Evolutionary conservation across 2,888 invertebrate genomes (phyloP).

Genomic region (Cosmia pyralina): DNA sequence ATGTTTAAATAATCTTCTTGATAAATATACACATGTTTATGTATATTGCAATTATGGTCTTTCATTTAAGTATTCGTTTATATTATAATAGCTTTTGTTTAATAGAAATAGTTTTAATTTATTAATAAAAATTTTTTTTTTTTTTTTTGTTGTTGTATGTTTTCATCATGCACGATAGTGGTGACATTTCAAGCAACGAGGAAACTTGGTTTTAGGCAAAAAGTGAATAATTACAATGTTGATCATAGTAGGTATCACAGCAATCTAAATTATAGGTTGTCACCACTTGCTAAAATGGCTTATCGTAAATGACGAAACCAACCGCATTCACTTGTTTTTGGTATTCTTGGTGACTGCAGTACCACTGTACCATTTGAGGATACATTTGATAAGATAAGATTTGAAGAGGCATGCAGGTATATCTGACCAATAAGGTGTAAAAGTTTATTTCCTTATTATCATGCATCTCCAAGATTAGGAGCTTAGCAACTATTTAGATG

Average conservation of each 20-base stretch:
- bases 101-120: no score
- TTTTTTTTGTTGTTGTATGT: no score
- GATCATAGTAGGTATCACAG: background rate
- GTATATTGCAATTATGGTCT: no score
- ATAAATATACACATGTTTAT: no score
- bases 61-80: no score
- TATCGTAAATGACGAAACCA: background rate
- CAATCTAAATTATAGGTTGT: background rate
- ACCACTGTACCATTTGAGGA: slow-evolving; percentile 2
- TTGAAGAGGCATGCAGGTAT: background rate
- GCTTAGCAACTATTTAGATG: slow-evolving; percentile 6
- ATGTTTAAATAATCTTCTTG: no score
- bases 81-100: no score
- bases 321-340: background rate
- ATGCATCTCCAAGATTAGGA: background rate
- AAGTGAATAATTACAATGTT: background rate
- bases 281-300: background rate
- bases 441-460: background rate
- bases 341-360: background rate
- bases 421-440: background rate
- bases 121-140: no score
- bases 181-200: slow-evolving; percentile 1
- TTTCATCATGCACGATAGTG: background rate
- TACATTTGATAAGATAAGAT: background rate
- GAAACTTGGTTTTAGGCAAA: background rate